Evolutionary conservation across 2,888 invertebrate species (phyloP), one percentile per base, ranked within the genome.

Genomic region (Elmis aenea): DNA sequence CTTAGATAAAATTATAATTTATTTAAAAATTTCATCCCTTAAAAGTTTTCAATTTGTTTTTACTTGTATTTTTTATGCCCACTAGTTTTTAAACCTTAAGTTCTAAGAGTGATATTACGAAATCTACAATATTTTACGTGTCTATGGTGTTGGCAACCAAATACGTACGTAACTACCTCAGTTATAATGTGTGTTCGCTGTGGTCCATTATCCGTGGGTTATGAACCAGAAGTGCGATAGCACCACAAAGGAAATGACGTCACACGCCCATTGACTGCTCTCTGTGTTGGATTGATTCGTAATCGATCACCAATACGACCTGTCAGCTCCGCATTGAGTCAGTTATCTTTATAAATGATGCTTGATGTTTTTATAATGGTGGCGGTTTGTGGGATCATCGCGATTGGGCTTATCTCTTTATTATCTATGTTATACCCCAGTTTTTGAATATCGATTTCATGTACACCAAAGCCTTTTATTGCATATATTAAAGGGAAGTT

Each of bases 241-340:
- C 59, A 56, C 57, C 64, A 68, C 67, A 68, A 68, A 68, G 68
- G 68, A 68, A 67, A 67, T 66, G 66, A 66, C 67, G 67, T 67
- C 66, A 66, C 62, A 64, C 65, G 62, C 64, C 62, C 62, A 66
- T 66, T 65, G 66, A 65, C 63, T 64, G 60, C 59, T 61, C 62
- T 62, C 57, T 58, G 50, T 57, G 57, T 54, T 52, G 62, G 64
- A 67, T 67, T 67, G 67, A 67, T 67, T 67, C 61, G 59, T 59
- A 63, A 67, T 67, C 67, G 67, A 67, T 67, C 67, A 64, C 58
- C 59, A 45, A 48, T 47, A 44, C 57, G 56, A 58, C 57, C 61
- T 62, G 61, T 61, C 61, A 59, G 48, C 48, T 48, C 58, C 57
- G 55, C 58, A 61, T 61, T 61, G 58, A 57, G 51, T 51, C 57